These are phyloP conservation scores for Cotesia chilonis DNA, from an alignment of 1,140 invertebrate species.

Conservation along the genomic window DNA sequence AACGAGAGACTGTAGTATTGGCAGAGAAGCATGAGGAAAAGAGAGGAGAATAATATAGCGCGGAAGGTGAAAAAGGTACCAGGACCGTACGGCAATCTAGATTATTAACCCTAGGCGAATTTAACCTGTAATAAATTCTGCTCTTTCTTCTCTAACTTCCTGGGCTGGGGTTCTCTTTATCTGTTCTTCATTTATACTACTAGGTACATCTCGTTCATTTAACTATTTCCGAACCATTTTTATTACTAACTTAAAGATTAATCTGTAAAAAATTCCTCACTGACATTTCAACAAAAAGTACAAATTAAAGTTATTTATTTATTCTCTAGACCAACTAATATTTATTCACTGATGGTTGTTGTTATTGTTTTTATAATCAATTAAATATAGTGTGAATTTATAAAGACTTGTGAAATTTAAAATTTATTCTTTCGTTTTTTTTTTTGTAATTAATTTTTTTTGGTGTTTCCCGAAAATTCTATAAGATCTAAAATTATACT, in stretches of 20 bases:
- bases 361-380: no score
- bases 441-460: no score
- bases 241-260: slow-evolving; percentile 6
- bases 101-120: slow-evolving; percentile 38
- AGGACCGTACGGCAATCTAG: slow-evolving; percentile 37
- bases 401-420: no score
- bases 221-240: not conserved
- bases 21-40: slow-evolving; percentile 23
- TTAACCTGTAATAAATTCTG: slow-evolving; percentile 25
- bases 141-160: slow-evolving; percentile 5
- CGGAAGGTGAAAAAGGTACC: slow-evolving; percentile 33
- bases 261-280: slow-evolving; percentile 23
- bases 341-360: no score
- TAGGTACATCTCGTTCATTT: not conserved
- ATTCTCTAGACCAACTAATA: no score
- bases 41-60: not conserved
- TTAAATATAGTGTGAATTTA: no score
- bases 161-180: not conserved
- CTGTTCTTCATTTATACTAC: not conserved
- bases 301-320: no score
- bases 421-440: no score
- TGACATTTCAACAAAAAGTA: no score
- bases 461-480: no score
- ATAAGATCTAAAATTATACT: no score
- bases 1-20: slow-evolving; percentile 16